Base-by-base conservation (phyloP, 1,140 invertebrate genomes). In the Bombyx mori region DNA sequence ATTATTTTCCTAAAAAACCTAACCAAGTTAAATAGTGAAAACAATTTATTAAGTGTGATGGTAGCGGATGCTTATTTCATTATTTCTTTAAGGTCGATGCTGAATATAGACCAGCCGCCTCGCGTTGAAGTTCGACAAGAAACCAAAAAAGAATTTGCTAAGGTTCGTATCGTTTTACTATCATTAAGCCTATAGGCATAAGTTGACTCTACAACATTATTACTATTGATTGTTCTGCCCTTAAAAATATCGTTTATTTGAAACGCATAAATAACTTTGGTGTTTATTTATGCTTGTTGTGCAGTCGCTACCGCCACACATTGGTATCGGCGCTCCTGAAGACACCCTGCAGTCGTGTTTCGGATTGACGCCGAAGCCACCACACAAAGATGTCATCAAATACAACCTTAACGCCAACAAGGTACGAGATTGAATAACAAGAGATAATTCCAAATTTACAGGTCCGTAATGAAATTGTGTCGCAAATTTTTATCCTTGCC, bases 311-410 rank as follows among this genome's bases (percentile, higher is more conserved):
- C 92, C 93, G 2, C 92, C 92, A 45, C 92, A 89, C 86, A 92
- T 91, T 65, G 92, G 92, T 6, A 92, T 93, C 65, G 93, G 94
- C n/a, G 83, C 90, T 26, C 88, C 92, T 9, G 93, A 95, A 71
- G 94, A 96, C 70, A 92, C 93, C 0, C 70, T 94, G 46, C 90
- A 91, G 63, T 92, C 91, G 7, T 94, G 92, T 71, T 82, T 92
- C 60, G 90, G 91, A 1, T 82, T 95, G 18, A 78, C 92, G 9
- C 92, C 93, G 4, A 92, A 93, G 71, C 88, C 91, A 1, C 93
- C 93, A 0, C 92, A 91, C 69, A 94, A 92, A 67, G 90, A 93
- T 66, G 75, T 92, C 44, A 88, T 93, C 55, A 89, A 89, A 61
- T 91, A 92, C 65, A 82, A 93, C 8, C 73, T 89, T 0, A 93